Percentiles rank a stretch among this genome's conserved stretches.
Evolutionary conservation across 2,797 vertebrate species (phyloP).

Genomic region (Phalloptychus januarius): DNA sequence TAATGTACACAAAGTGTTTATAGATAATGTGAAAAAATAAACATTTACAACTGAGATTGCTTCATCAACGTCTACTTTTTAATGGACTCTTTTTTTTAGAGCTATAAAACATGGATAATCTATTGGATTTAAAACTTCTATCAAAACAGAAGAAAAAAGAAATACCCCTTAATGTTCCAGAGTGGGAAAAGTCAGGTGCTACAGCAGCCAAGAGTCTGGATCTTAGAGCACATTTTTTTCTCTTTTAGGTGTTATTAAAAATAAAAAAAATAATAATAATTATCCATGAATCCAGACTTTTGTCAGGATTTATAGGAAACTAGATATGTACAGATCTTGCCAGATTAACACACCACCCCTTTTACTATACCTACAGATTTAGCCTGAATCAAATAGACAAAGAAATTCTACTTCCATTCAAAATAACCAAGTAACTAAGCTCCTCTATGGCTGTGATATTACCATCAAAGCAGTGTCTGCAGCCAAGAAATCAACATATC

Average conservation of each 20-base stretch:
- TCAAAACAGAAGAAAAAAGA: not conserved
- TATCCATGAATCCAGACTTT: not conserved
- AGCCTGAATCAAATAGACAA: slow-evolving; percentile 62
- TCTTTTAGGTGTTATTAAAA: not conserved
- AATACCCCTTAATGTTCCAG: not conserved
- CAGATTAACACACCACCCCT: slow-evolving; percentile 45
- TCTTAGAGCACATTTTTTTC: not conserved
- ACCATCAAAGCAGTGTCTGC: slow-evolving; percentile 87
- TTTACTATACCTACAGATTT: slow-evolving; percentile 68
- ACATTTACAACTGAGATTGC: not conserved
- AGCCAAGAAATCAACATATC: slow-evolving; percentile 98
- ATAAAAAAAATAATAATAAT: not conserved
- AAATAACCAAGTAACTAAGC: slow-evolving; percentile 84
- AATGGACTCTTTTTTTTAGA: not conserved
- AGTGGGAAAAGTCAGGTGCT: not conserved
- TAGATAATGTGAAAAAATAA: not conserved
- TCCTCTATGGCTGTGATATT: slow-evolving; percentile 67
- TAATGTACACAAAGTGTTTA: not conserved
- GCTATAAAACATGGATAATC: not conserved
- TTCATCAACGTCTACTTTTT: not conserved
- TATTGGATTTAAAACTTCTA: not conserved
- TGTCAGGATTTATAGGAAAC: slow-evolving; percentile 25
- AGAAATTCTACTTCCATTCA: slow-evolving; percentile 76
- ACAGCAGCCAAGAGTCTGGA: not conserved
- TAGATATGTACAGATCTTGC: slow-evolving; percentile 25